Conservation (phyloP, 2,797 vertebrate genomes). For the Chrysocyon brachyurus region DNA sequence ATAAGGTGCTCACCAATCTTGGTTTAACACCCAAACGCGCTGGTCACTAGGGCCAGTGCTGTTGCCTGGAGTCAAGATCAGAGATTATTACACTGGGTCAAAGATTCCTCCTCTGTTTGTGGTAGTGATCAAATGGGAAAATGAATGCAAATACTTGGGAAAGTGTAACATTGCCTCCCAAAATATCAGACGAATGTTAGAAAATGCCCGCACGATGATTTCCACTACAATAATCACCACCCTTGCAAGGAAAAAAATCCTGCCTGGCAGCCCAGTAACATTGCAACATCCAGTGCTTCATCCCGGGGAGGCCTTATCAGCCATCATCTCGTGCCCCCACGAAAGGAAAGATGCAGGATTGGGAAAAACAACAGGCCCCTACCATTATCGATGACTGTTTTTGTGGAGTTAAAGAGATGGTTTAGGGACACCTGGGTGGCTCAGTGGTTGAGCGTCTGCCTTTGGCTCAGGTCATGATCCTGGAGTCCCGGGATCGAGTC, state of each 20-base stretch:
- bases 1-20: not conserved
- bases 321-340: not conserved
- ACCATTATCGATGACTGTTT: not conserved
- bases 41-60: not conserved
- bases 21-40: not conserved
- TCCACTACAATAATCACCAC: not conserved
- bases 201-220: not conserved
- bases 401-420: not conserved
- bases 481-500: too few species aligned
- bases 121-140: not conserved
- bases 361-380: not conserved
- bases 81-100: not conserved
- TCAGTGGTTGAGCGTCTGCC: too few species aligned
- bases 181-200: not conserved
- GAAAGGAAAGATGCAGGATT: not conserved
- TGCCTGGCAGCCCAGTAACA: rapidly evolving
- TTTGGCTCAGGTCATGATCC: too few species aligned
- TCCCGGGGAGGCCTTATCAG: rapidly evolving
- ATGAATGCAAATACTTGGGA: not conserved
- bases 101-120: not conserved
- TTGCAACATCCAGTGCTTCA: rapidly evolving
- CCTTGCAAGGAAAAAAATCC: not conserved
- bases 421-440: too few species aligned
- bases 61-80: not conserved
- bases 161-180: not conserved